These are phyloP conservation scores for Lamellibrachia columna DNA, from an alignment of 2,888 invertebrate species.

Conservation along the genomic window DNA sequence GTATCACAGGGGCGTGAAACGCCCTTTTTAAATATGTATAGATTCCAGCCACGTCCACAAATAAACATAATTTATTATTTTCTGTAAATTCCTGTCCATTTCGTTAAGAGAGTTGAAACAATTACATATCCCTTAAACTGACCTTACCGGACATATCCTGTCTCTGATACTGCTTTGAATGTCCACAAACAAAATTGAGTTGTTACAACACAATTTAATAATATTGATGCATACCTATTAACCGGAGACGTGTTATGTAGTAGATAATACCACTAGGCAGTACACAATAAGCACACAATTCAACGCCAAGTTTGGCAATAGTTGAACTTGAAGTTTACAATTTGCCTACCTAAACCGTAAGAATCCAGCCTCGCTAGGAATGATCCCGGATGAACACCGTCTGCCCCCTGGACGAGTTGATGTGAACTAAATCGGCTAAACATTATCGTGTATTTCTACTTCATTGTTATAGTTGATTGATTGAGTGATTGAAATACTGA, in stretches of 20 bases:
- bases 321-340: background rate
- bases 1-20: too few species aligned
- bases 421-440: background rate
- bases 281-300: background rate
- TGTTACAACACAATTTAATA: background rate
- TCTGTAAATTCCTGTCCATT: background rate
- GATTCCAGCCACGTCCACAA: too few species aligned
- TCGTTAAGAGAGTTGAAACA: background rate
- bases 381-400: slow-evolving; percentile 16
- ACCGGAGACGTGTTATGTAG: background rate
- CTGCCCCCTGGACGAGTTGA: slow-evolving; percentile 6
- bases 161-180: background rate
- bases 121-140: slow-evolving; percentile 9
- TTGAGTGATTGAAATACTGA: background rate
- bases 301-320: background rate
- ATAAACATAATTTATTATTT: background rate
- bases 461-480: background rate
- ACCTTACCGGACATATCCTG: slow-evolving; percentile 3
- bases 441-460: background rate
- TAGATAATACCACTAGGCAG: background rate
- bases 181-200: background rate
- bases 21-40: too few species aligned
- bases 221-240: background rate
- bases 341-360: slow-evolving; percentile 6
- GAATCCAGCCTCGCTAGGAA: background rate